Conservation (phyloP, 2,888 invertebrate species). For the Sericinus montela region DNA sequence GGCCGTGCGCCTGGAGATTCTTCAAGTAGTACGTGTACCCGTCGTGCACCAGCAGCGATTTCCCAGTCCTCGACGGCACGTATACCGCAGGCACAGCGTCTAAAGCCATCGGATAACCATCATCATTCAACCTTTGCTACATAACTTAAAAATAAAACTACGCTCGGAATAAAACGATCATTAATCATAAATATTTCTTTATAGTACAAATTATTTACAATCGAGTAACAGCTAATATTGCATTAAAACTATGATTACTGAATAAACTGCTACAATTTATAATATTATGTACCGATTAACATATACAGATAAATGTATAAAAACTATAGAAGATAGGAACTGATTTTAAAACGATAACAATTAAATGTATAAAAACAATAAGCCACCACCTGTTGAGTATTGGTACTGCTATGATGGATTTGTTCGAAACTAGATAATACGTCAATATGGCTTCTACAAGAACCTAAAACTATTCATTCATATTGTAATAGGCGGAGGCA, state of each 20-base stretch:
- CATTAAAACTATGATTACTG: not conserved
- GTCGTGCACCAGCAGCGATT: constrained; percentile 67
- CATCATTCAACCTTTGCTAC: constrained; percentile 19
- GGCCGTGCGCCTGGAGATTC: constrained; percentile 68
- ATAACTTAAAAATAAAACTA: constrained; percentile 7
- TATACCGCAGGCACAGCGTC: constrained; percentile 66
- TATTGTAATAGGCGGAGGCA: constrained; percentile 18
- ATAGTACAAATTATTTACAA: constrained; percentile 5
- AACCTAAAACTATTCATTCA: not conserved
- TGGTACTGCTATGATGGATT: not conserved
- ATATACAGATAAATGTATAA: not conserved
- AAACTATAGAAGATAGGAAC: constrained; percentile 12
- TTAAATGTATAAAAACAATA: not conserved
- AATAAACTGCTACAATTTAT: constrained; percentile 1
- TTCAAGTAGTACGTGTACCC: constrained; percentile 73
- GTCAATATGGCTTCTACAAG: not conserved
- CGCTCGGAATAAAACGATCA: not conserved
- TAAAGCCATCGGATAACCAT: constrained; percentile 41
- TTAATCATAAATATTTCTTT: constrained; percentile 1
- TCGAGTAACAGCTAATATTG: constrained; percentile 2
- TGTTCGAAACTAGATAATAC: not conserved
- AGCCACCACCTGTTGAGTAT: not conserved
- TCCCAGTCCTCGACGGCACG: constrained; percentile 75
- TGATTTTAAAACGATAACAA: constrained; percentile 8
- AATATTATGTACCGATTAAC: not conserved